Evolutionary conservation across 2,113 vertebrate species (phyloP).

Genomic region (Megatriorchis doriae): DNA sequence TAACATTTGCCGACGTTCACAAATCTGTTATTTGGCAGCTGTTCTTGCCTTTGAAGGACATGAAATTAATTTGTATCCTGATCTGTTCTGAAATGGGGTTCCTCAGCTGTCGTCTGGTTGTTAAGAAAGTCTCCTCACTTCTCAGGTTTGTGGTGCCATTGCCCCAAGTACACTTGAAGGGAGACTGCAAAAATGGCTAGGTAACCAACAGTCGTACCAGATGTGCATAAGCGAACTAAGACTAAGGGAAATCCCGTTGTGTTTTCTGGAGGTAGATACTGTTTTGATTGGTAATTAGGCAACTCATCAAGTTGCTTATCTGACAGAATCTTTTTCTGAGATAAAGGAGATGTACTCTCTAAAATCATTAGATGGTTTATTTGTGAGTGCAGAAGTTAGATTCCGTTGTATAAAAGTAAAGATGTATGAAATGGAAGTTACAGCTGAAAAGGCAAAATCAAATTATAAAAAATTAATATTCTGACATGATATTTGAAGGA

Average conservation of each 20-base stretch:
- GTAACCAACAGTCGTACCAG: neutral
- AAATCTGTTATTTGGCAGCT: neutral
- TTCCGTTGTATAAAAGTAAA: neutral
- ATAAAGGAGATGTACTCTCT: neutral
- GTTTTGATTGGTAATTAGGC: neutral
- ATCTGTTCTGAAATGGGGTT: neutral
- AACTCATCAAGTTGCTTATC: neutral
- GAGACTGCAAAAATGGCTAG: neutral
- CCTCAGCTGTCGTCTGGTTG: neutral
- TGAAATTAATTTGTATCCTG: neutral
- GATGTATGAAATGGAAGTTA: neutral
- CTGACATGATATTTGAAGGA: neutral
- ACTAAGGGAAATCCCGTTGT: neutral
- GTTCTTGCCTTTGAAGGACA: neutral
- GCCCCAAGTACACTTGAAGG: neutral
- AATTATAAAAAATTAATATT: neutral
- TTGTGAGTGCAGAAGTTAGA: constrained; percentile 5
- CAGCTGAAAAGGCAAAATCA: neutral
- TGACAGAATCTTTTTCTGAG: neutral
- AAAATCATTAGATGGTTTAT: constrained; percentile 42
- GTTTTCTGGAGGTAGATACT: neutral
- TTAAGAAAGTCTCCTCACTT: neutral
- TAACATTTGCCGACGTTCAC: constrained; percentile 12
- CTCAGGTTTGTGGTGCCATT: neutral
- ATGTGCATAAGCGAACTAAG: neutral